A percentile compares a stretch with the other conserved stretches of the same genome.
These are phyloP conservation scores for Micropterix aruncella DNA, from an alignment of 2,888 invertebrate genomes.

Conservation along the genomic window DNA sequence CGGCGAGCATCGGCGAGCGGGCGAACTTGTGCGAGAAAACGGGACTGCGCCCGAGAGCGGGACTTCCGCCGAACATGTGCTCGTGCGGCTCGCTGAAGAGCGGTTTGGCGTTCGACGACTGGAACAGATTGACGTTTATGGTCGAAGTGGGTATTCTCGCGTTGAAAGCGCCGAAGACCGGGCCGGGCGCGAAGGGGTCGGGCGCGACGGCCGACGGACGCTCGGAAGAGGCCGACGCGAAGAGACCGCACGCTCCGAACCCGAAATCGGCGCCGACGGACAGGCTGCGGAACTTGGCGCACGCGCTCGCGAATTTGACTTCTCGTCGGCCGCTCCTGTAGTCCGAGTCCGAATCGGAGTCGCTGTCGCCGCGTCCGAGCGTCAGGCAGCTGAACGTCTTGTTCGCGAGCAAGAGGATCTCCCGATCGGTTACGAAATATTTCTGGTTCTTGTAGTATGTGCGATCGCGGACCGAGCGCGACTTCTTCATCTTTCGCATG, in stretches of 20 bases:
- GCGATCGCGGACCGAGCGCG: conserved; percentile 33
- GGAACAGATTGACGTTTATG: conserved; percentile 8
- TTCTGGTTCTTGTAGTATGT: conserved; percentile 40
- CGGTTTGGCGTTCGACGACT: conserved; percentile 15
- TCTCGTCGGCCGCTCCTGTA: conserved; percentile 27
- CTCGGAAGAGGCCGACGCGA: background rate
- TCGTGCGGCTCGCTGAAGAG: conserved; percentile 31
- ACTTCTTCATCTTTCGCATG: conserved; percentile 35
- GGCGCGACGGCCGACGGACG: background rate
- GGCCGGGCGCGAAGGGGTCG: conserved; percentile 36
- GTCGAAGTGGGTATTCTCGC: conserved; percentile 26
- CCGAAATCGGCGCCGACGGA: conserved; percentile 25
- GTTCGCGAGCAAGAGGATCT: conserved; percentile 40
- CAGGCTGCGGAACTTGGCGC: conserved; percentile 26
- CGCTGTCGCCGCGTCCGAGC: conserved; percentile 41
- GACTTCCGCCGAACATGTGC: conserved; percentile 16
- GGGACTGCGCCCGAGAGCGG: conserved; percentile 29
- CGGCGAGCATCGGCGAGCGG: conserved; percentile 24
- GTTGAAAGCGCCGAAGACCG: conserved; percentile 35
- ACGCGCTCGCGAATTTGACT: conserved; percentile 33
- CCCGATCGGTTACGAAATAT: conserved; percentile 42
- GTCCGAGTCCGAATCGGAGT: conserved; percentile 34
- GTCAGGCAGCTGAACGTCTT: conserved; percentile 38
- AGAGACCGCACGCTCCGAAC: background rate
- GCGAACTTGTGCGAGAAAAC: conserved; percentile 35